These are phyloP conservation scores for Anneissia japonica DNA, from an alignment of 35 echinoderm and acorn worm species.

Conservation along the genomic window DNA sequence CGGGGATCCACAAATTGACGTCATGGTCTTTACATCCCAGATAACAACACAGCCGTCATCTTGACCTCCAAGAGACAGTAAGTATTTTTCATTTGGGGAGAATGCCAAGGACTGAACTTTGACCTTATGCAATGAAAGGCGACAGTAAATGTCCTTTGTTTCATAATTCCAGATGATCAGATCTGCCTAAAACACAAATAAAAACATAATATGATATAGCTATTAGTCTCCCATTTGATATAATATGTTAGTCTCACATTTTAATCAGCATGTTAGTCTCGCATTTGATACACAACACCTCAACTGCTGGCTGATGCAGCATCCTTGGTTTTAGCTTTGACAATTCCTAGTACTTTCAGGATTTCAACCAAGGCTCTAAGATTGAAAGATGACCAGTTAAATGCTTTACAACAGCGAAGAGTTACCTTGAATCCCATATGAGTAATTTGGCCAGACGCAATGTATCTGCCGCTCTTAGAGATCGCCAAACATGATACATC, in stretches of 20 bases:
- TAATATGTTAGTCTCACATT: too few relatives aligned
- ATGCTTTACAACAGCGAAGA: too few relatives aligned
- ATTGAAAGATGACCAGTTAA: too few relatives aligned
- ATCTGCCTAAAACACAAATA: conserved; percentile 57
- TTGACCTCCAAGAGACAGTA: conserved; percentile 77
- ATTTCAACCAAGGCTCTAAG: too few relatives aligned
- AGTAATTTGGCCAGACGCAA: conserved; percentile 83
- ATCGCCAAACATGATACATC: conserved; percentile 86
- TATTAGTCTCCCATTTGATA: too few relatives aligned
- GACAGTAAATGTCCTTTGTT: conserved; percentile 41
- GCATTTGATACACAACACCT: too few relatives aligned
- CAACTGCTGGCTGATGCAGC: too few relatives aligned
- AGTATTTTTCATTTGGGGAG: conserved; percentile 75
- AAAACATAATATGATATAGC: too few relatives aligned
- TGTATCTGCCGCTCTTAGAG: conserved; percentile 67
- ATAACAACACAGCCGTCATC: conserved; percentile 93
- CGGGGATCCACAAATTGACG: conserved; percentile 74
- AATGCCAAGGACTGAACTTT: conserved; percentile 96
- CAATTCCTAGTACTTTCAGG: too few relatives aligned
- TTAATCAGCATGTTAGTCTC: too few relatives aligned
- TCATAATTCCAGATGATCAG: conserved; percentile 92
- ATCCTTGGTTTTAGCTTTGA: too few relatives aligned
- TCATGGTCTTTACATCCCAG: conserved; percentile 80
- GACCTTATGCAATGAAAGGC: conserved; percentile 82
- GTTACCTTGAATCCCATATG: conserved; percentile 98